phyloP scores from a whole-genome alignment of 1,140 invertebrate species.

The Magallana gigas region DNA sequence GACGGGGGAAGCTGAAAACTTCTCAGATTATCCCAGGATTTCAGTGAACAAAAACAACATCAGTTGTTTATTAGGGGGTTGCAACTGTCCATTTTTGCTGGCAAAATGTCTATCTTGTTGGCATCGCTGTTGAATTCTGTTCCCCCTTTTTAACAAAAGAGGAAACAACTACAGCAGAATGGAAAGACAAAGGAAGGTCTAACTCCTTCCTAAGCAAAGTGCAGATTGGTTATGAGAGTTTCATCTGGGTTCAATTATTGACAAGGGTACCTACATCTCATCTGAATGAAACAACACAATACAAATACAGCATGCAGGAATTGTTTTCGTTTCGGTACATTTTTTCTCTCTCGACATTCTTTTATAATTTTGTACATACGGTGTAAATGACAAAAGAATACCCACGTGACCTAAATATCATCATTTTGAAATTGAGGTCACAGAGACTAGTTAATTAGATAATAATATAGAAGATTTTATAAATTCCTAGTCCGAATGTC shows the following conservation, averaged over 20 bases:
- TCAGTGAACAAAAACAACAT: background rate
- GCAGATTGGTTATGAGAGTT: background rate
- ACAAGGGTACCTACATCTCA: background rate
- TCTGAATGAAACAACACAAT: background rate
- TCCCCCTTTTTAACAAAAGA: too few species aligned
- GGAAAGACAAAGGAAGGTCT: background rate
- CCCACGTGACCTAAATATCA: background rate
- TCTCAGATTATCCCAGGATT: slow-evolving; percentile 9
- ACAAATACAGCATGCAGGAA: slow-evolving; percentile 8
- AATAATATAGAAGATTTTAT: slow-evolving; percentile 20
- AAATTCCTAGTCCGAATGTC: slow-evolving; percentile 3
- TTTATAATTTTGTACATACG: background rate
- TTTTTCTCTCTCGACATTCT: background rate
- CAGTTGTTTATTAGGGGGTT: background rate
- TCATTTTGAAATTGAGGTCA: slow-evolving; percentile 18
- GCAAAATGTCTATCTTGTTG: too few species aligned
- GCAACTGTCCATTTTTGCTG: background rate
- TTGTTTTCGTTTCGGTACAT: slow-evolving; percentile 1
- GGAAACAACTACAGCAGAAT: too few species aligned
- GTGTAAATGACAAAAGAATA: background rate
- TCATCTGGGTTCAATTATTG: slow-evolving; percentile 14
- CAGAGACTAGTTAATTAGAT: slow-evolving; percentile 1
- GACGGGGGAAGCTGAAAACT: slow-evolving; percentile 16
- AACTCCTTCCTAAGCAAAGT: background rate
- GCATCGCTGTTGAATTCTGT: too few species aligned